Evolutionary conservation across 1,140 invertebrate species (phyloP).

Genomic region (Eumaeus atala): DNA sequence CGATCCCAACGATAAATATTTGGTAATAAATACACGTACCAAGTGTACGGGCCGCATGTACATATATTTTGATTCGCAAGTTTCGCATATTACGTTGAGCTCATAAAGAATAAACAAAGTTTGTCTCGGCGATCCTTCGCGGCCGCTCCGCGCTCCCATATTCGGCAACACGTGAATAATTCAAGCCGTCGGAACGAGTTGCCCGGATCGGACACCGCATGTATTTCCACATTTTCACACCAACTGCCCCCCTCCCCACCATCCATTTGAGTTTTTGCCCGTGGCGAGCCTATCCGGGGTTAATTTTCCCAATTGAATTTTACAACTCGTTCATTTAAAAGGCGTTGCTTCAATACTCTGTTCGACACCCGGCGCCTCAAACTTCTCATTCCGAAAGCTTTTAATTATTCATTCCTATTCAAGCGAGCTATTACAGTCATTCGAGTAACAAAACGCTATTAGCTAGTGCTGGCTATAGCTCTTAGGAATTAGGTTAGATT

Average conservation of each 20-base stretch:
- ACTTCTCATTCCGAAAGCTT: constrained; percentile 15
- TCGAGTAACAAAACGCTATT: background rate
- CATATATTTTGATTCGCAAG: constrained; percentile 15
- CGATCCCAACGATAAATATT: too few relatives aligned
- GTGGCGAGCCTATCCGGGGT: constrained; percentile 44
- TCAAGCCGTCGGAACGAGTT: constrained; percentile 45
- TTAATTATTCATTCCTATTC: constrained; percentile 18
- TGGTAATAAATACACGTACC: too few relatives aligned
- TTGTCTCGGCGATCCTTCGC: constrained; percentile 39
- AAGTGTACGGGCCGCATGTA: background rate
- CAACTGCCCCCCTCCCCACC: constrained; percentile 37
- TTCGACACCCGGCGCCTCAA: constrained; percentile 24
- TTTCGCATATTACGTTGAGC: constrained; percentile 13
- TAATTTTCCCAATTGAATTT: constrained; percentile 62
- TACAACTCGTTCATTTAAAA: constrained; percentile 44
- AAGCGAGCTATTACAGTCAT: background rate
- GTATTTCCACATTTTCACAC: constrained; percentile 61
- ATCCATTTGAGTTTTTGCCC: constrained; percentile 64
- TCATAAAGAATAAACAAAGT: constrained; percentile 38
- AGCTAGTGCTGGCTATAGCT: too few relatives aligned
- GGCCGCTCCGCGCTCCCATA: constrained; percentile 37
- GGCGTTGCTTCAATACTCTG: constrained; percentile 46
- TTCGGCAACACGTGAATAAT: constrained; percentile 53
- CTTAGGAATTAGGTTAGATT: too few relatives aligned
- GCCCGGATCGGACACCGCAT: constrained; percentile 48